Evolutionary conservation across 2,888 invertebrate genomes (phyloP).

Genomic region (Napeogenes sylphis): DNA sequence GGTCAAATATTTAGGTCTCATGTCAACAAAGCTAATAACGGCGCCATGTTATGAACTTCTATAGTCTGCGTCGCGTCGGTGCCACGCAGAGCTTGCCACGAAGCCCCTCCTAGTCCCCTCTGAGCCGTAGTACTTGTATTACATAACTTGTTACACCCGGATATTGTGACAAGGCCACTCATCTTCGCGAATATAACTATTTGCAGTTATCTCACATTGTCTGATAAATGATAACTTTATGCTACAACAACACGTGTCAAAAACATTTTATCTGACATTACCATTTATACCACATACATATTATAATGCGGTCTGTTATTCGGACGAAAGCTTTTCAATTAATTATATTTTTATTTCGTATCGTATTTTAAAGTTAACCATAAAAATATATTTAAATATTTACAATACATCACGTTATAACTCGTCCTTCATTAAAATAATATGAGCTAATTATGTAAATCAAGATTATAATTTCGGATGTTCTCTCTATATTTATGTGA

Average conservation of each 20-base stretch:
- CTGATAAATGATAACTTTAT: constrained; percentile 6
- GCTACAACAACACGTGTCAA: not conserved
- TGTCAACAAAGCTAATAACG: constrained; percentile 4
- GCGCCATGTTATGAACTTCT: not conserved
- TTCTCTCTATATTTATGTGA: constrained; percentile 58
- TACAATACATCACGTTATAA: constrained; percentile 7
- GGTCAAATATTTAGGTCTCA: constrained; percentile 5
- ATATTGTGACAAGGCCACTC: constrained; percentile 61
- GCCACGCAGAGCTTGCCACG: constrained; percentile 24
- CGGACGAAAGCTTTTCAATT: too few species aligned
- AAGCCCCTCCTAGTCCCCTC: constrained; percentile 35
- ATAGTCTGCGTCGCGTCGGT: constrained; percentile 13
- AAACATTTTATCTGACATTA: too few species aligned
- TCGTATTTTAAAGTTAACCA: not conserved
- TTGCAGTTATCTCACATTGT: constrained; percentile 35
- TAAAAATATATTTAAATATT: constrained; percentile 2
- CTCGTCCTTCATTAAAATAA: constrained; percentile 22
- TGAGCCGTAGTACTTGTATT: constrained; percentile 41
- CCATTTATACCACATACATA: too few species aligned
- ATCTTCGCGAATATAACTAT: constrained; percentile 43
- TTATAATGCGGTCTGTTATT: too few species aligned
- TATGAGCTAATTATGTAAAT: constrained; percentile 35
- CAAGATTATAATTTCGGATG: constrained; percentile 39
- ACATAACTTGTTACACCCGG: constrained; percentile 66
- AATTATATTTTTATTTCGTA: too few species aligned